Conservation (phyloP, 2,113 vertebrate species). For the Psilopsiagon aurifrons region DNA sequence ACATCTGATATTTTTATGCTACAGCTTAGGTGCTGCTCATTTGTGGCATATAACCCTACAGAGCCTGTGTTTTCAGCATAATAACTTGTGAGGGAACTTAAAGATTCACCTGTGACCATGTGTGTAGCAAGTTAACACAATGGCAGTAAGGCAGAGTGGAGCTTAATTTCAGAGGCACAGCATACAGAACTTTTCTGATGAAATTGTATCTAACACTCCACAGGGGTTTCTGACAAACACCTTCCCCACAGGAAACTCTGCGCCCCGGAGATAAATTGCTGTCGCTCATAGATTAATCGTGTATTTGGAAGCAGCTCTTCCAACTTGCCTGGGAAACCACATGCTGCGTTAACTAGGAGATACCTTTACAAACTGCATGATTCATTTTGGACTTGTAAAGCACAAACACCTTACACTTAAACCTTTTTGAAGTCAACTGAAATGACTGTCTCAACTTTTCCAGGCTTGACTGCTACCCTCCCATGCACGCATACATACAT, state of each 20-base stretch:
- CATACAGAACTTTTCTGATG: not conserved
- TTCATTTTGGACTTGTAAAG: not conserved
- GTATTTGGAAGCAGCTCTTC: not conserved
- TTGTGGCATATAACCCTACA: not conserved
- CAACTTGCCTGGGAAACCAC: not conserved
- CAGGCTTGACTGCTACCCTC: not conserved
- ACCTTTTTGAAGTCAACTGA: not conserved
- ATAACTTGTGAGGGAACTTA: not conserved
- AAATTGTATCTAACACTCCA: slow-evolving; percentile 3
- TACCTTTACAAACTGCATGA: not conserved
- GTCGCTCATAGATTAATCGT: slow-evolving; percentile 29
- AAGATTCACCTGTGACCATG: not conserved
- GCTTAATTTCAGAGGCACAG: not conserved
- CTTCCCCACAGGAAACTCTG: not conserved
- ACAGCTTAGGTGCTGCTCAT: not conserved
- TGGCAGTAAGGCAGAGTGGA: not conserved
- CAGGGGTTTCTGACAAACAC: slow-evolving; percentile 41
- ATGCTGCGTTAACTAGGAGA: not conserved
- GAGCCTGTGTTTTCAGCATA: not conserved
- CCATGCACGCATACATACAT: not conserved
- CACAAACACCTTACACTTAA: not conserved
- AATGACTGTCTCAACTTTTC: not conserved
- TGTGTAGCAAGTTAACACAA: not conserved
- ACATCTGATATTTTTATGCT: not conserved
- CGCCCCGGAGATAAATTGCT: not conserved